Evolutionary conservation across 2,113 vertebrate species (phyloP).

Genomic region (Paralichthys olivaceus): DNA sequence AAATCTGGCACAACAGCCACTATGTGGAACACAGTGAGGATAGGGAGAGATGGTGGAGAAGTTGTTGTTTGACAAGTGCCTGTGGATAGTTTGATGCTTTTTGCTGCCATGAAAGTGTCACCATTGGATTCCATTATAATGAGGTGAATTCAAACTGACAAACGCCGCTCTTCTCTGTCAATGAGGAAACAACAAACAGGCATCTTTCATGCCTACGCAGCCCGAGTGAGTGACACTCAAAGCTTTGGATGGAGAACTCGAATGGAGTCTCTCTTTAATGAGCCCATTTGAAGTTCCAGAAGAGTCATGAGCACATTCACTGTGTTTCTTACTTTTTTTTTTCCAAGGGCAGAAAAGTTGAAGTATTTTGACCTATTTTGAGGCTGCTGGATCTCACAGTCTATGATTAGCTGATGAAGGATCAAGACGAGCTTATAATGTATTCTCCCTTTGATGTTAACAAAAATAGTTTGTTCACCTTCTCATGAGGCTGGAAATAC

Average conservation of each 20-base stretch:
- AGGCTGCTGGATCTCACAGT: background rate
- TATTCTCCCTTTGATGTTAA: background rate
- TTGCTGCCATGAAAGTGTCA: constrained; percentile 31
- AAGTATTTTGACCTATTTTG: constrained; percentile 25
- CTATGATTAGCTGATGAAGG: background rate
- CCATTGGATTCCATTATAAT: constrained; percentile 40
- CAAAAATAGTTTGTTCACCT: background rate
- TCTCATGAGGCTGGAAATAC: background rate
- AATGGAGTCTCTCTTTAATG: constrained; percentile 26
- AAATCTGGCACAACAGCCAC: background rate
- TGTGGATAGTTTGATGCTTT: constrained; percentile 33
- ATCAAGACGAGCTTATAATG: background rate
- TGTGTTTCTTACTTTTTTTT: constrained; percentile 5
- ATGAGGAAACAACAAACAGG: constrained; percentile 21
- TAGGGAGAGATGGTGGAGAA: background rate
- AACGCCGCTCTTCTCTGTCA: constrained; percentile 15
- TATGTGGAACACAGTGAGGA: background rate
- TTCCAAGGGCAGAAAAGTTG: background rate
- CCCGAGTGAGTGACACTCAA: constrained; percentile 17
- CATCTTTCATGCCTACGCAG: background rate
- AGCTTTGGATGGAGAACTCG: constrained; percentile 15
- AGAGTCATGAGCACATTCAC: background rate
- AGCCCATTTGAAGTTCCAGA: constrained; percentile 27
- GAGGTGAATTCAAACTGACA: constrained; percentile 43
- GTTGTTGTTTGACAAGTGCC: constrained; percentile 30